Conservation (phyloP, 2,888 invertebrate species). For the Lampropteryx suffumata region DNA sequence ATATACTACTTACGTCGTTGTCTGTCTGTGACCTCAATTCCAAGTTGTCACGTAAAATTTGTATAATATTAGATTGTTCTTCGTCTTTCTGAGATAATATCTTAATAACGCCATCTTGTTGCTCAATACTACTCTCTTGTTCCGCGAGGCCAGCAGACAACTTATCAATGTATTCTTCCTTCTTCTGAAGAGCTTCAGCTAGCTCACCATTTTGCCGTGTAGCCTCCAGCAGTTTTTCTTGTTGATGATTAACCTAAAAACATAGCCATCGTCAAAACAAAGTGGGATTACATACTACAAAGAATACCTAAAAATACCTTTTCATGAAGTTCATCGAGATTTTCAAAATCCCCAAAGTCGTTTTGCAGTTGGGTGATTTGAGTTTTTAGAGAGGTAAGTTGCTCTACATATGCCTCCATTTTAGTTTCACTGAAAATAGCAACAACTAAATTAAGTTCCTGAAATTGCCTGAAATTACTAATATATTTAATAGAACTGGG, state of each 20-base stretch:
- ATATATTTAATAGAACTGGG: no score
- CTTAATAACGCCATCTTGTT: slow-evolving; percentile 56
- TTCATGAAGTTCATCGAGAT: slow-evolving; percentile 56
- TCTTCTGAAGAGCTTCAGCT: slow-evolving; percentile 52
- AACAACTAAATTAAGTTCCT: background rate
- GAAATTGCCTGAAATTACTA: background rate
- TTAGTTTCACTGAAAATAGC: slow-evolving; percentile 56
- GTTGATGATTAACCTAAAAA: slow-evolving; percentile 53
- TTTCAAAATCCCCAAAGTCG: slow-evolving; percentile 63
- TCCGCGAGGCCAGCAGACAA: slow-evolving; percentile 43
- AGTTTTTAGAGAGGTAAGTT: slow-evolving; percentile 55
- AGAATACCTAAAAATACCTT: slow-evolving; percentile 43
- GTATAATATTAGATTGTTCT: slow-evolving; percentile 64
- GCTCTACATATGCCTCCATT: slow-evolving; percentile 60
- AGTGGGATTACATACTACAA: no score
- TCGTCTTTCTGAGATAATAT: slow-evolving; percentile 62
- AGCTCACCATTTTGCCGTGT: slow-evolving; percentile 55
- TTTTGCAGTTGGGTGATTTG: slow-evolving; percentile 59
- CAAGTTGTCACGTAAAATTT: slow-evolving; percentile 59
- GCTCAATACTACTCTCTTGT: slow-evolving; percentile 50
- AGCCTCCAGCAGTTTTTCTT: slow-evolving; percentile 51
- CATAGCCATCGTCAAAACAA: background rate
- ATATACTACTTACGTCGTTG: slow-evolving; percentile 55
- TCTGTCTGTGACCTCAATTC: slow-evolving; percentile 60
- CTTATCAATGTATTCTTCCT: slow-evolving; percentile 51